A percentile compares a stretch with the other conserved stretches of the same genome.
These are phyloP conservation scores for Brachypodius melanocephalos DNA, from an alignment of 2,113 vertebrate genomes.

Conservation along the genomic window DNA sequence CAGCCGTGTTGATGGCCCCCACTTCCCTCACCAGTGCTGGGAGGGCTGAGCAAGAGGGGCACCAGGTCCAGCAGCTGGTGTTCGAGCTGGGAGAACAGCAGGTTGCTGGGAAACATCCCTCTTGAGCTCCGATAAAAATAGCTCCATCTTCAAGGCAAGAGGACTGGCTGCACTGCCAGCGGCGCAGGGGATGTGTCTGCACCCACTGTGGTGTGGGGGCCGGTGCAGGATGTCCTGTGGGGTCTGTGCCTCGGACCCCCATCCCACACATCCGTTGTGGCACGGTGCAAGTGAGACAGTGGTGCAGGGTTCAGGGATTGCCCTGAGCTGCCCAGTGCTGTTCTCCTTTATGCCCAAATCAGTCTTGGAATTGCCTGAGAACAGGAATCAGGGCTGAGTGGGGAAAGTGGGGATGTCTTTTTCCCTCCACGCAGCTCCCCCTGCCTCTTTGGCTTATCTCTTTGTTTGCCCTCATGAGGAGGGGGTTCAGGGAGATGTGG, in stretches of 20 bases:
- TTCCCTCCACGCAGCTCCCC: accelerated
- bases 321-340: neutral
- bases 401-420: neutral
- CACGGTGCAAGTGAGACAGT: accelerated
- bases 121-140: constrained; percentile 65
- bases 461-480: neutral
- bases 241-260: accelerated
- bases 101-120: constrained; percentile 66
- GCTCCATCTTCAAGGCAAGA: constrained; percentile 25
- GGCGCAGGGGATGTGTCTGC: neutral
- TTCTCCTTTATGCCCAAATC: neutral
- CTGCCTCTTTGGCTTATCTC: neutral
- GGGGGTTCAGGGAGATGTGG: too few relatives aligned
- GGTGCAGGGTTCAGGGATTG: accelerated
- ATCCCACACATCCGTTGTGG: neutral
- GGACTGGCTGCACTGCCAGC: neutral
- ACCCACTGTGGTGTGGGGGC: neutral
- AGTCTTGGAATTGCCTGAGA: neutral
- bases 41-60: neutral
- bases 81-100: constrained; percentile 13
- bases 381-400: neutral
- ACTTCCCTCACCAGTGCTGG: neutral
- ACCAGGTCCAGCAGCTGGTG: neutral
- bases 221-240: accelerated
- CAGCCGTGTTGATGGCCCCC: accelerated